phyloP scores from a whole-genome alignment of 2,797 vertebrate genomes.

The Girardinus metallicus region DNA sequence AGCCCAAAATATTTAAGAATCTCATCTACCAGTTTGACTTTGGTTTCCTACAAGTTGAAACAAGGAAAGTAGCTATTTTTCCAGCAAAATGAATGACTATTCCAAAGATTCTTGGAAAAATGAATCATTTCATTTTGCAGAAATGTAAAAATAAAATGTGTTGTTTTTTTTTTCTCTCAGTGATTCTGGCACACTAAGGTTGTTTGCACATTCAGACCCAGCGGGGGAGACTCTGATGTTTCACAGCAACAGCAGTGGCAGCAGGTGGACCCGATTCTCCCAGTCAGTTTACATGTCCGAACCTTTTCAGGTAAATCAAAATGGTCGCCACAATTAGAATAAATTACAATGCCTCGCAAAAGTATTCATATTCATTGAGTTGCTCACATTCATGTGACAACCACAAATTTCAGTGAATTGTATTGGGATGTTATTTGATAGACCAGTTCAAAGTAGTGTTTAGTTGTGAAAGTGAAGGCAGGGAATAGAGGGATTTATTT shows the following conservation, averaged over 20 bases:
- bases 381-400: not conserved
- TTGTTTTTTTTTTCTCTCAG: constrained; percentile 49
- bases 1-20: not conserved
- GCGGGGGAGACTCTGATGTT: constrained; percentile 56
- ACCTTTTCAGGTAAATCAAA: constrained; percentile 73
- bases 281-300: constrained; percentile 42
- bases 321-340: not conserved
- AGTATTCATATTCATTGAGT: constrained; percentile 1
- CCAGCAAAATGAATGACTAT: not conserved
- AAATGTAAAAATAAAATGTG: not conserved
- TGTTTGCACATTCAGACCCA: constrained; percentile 52
- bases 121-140: not conserved
- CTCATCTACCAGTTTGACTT: not conserved
- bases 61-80: not conserved
- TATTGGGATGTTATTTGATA: not conserved
- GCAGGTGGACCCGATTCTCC: constrained; percentile 71
- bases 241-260: constrained; percentile 49
- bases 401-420: not conserved
- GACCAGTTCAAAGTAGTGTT: not conserved
- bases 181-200: constrained; percentile 63
- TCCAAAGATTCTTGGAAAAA: not conserved
- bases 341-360: not conserved
- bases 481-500: not conserved
- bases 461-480: not conserved
- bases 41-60: not conserved